Percentiles rank a stretch among this genome's conserved stretches.
Conservation (phyloP, 64 coral and sea anemone genomes). For the Hydrozoanthus tunicans region DNA sequence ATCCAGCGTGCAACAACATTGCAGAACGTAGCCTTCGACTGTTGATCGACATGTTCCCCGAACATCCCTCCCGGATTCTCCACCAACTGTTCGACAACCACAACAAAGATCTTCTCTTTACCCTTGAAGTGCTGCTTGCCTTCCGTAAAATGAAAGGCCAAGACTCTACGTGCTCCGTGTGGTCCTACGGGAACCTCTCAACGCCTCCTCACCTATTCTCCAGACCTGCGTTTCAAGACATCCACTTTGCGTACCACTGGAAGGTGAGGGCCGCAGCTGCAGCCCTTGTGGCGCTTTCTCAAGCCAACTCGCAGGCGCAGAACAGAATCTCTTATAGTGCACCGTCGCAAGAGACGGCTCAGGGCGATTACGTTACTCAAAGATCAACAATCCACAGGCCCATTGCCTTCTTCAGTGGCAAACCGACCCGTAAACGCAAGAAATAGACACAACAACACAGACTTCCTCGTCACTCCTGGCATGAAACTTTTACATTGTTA, state of each 20-base stretch:
- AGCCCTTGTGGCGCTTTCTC: slow-evolving; percentile 35
- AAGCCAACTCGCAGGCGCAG: slow-evolving; percentile 33
- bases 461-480: background rate
- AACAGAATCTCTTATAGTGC: background rate
- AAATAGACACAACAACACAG: background rate
- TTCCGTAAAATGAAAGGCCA: slow-evolving; percentile 15
- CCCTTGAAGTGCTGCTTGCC: slow-evolving; percentile 27
- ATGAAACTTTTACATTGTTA: background rate
- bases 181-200: slow-evolving; percentile 4
- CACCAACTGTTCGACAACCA: slow-evolving; percentile 16
- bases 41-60: slow-evolving; percentile 33
- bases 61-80: background rate
- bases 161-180: background rate
- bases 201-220: background rate
- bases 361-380: background rate
- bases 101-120: slow-evolving; percentile 30
- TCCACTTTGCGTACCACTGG: background rate
- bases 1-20: background rate
- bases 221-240: background rate
- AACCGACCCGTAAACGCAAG: background rate
- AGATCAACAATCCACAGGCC: background rate
- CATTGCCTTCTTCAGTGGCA: background rate
- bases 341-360: background rate
- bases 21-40: background rate
- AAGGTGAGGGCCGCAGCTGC: slow-evolving; percentile 37